phyloP scores from a whole-genome alignment of 2,888 invertebrate genomes.

The Litoditis marina region DNA sequence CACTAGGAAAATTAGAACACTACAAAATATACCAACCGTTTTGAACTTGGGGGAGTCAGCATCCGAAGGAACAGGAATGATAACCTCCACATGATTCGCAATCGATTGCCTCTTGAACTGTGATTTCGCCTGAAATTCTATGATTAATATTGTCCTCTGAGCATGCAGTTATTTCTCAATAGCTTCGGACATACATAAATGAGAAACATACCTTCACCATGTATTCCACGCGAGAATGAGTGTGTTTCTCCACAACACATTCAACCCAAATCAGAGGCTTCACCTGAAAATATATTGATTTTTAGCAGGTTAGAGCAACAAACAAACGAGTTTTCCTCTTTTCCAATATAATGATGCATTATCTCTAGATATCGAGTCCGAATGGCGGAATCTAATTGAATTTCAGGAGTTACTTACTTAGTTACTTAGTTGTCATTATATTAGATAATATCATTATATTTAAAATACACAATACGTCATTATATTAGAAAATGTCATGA shows the following conservation, averaged over 20 bases:
- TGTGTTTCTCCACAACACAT: slow-evolving; percentile 93
- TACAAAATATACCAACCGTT: slow-evolving; percentile 18
- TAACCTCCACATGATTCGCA: slow-evolving; percentile 96
- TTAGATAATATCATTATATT: no score
- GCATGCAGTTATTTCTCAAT: no score
- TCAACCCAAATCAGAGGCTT: slow-evolving; percentile 99
- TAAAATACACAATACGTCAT: no score
- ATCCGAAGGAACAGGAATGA: slow-evolving; percentile 89
- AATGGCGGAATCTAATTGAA: no score
- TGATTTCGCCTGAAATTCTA: slow-evolving; percentile 74
- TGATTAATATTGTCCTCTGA: no score
- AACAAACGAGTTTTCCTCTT: background rate
- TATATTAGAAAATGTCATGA: no score
- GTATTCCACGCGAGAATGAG: slow-evolving; percentile 93
- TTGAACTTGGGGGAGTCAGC: slow-evolving; percentile 92
- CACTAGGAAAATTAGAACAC: no score
- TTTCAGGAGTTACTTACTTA: no score
- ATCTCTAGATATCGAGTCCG: no score
- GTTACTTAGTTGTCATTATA: no score
- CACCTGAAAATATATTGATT: slow-evolving; percentile 65
- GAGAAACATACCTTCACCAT: slow-evolving; percentile 78
- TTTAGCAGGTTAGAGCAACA: background rate
- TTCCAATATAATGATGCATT: background rate
- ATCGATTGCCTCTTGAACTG: slow-evolving; percentile 96
- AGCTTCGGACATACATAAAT: background rate